These are phyloP conservation scores for Aporophyla nigra DNA, from an alignment of 2,888 invertebrate genomes.

Conservation along the genomic window DNA sequence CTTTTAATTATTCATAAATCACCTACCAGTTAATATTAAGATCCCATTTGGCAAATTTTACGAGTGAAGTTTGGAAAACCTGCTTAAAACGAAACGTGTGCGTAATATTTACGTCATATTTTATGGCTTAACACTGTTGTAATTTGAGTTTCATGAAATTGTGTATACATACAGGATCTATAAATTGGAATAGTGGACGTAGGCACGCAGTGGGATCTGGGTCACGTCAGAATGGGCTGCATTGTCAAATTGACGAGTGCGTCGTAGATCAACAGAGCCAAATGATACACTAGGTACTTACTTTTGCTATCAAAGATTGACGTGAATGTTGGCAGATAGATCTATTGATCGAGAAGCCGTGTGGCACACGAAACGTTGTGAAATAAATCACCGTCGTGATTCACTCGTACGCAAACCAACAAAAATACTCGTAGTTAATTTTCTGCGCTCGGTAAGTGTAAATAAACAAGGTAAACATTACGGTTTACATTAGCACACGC, in stretches of 20 bases:
- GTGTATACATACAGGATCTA: constrained; percentile 42
- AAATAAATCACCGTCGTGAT: constrained; percentile 50
- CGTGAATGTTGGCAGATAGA: constrained; percentile 66
- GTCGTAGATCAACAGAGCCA: constrained; percentile 57
- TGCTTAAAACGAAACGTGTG: constrained; percentile 69
- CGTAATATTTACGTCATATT: constrained; percentile 70
- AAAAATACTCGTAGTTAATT: constrained; percentile 27
- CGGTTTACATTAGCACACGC: constrained; percentile 34
- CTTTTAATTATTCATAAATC: constrained; percentile 80
- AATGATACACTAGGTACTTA: constrained; percentile 45
- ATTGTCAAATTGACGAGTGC: constrained; percentile 65
- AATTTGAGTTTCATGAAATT: constrained; percentile 57
- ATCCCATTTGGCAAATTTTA: constrained; percentile 77
- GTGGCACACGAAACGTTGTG: constrained; percentile 58
- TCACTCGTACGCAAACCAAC: constrained; percentile 38
- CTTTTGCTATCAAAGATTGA: constrained; percentile 62
- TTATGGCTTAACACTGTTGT: constrained; percentile 69
- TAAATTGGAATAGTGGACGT: constrained; percentile 46
- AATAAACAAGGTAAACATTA: constrained; percentile 32
- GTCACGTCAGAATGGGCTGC: constrained; percentile 66
- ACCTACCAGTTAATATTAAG: constrained; percentile 77
- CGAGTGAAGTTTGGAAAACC: constrained; percentile 75
- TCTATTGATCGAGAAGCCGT: constrained; percentile 58
- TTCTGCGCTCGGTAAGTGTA: constrained; percentile 8
- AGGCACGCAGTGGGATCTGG: constrained; percentile 57